Base-by-base conservation (phyloP, 2,888 invertebrate genomes). In the Orgyia antiqua region DNA sequence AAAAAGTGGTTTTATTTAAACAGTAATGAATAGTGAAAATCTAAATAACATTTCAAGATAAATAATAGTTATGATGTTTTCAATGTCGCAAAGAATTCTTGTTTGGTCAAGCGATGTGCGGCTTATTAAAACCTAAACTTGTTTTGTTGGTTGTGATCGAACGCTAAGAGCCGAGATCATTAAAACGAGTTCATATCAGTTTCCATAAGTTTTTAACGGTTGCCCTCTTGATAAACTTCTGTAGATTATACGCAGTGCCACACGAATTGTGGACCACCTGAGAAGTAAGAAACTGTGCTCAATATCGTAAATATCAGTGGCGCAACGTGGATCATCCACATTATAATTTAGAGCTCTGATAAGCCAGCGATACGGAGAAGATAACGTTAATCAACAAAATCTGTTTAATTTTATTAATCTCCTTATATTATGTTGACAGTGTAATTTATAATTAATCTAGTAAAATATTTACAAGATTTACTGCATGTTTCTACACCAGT, bases 281-380 rank as follows among this genome's bases (percentile, higher is more conserved):
- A 68, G 69, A 36, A 56, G 36, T 37, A 38, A 20, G 27, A 25
- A 33, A 23, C 36, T n/a, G 34, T 64, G 65, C 61, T 65, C 65
- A 55, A 60, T 62, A 68, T 69, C 72, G 62, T 82, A 78, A 83
- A 82, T 76, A 72, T 66, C 52, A 40, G 58, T 76, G 75, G 71
- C 74, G 78, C 68, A 82, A 79, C 58, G 43, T 52, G 67, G 76
- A 78, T 80, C 68, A 76, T 68, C 68, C 52, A 57, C 45, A 53
- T 51, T 53, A 54, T 55, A 59, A 52, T 13, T 3, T 52, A 51
- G 70, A 73, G 64, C 68, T 58, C 49, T 65, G 77, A 78, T 82
- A 79, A 80, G 68, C 62, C 40, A 31, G 34, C 58, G 52, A 61
- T 53, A 43, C 35, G 29, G 25, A 24, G 24, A 12, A 53, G 51